Base-by-base conservation (phyloP, 2,113 vertebrate genomes). In the Alaudala cheleensis region DNA sequence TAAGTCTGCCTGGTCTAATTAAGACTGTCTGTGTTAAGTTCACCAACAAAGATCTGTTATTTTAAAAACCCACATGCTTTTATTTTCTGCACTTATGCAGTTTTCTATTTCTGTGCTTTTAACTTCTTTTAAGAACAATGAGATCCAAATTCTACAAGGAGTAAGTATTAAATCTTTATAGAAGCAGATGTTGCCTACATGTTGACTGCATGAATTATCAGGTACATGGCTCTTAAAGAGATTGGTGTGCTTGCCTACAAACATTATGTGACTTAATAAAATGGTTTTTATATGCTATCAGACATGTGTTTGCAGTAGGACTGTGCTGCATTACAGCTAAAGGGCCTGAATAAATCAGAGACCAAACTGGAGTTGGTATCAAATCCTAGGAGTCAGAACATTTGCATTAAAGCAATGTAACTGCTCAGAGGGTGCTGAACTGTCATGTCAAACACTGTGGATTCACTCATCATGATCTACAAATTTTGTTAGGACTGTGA, bases 211-310 rank as follows among this genome's bases (percentile, higher is more conserved):
- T 72, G 70, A 89, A 87, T 95, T 92, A 87, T 82, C 84, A 80
- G 57, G 81, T 95, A 92, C 14, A 49, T 25, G 50, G 29, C 50
- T 92, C 53, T 92, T 87, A 96, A 95, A 89, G 40, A 87, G 65
- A 53, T 26, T 81, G 40, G 33, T 0, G 29, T 84, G 21, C 57
- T 72, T 80, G 73, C 45, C 70, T 92, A 64, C 61, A 66, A 70
- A 79, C 23, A 87, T 79, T 92, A 45, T 79, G 25, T 64, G 62
- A 72, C 73, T 93, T 76, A 82, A 95, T 95, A 95, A 92, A 97
- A 91, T 19, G 3, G 24, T 7, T 89, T 95, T 97, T 91, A 92
- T 92, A 45, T 72, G 61, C 69, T 86, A 58, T 65, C 62, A 90
- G 73, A 39, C 0, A 0, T 58, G 33, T 83, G 44, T 67, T 60